Base-by-base conservation (phyloP, 2,113 vertebrate species). In the Labeo rohita region DNA sequence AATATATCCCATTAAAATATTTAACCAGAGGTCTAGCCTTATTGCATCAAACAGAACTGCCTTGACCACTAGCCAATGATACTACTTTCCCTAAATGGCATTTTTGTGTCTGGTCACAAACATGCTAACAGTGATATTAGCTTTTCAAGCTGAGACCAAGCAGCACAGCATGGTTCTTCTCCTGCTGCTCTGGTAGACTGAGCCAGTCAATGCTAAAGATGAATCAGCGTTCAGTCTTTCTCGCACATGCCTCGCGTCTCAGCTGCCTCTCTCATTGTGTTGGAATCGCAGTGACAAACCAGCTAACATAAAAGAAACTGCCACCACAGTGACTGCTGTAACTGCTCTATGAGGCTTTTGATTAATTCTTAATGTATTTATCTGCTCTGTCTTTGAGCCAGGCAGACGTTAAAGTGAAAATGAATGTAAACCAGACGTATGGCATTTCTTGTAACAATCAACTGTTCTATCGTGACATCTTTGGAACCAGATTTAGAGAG, bases 181-280 rank as follows among this genome's bases (percentile, higher is more conserved):
- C 80, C n/a, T 52, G n/a, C 63, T 82, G 80, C 78, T 56, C n/a
- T 49, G 79, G 4, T 80, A 80, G 79, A 49, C 79, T 66, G 59
- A 81, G 28, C 16, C 61, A 68, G 61, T 79, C 47, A 79, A 85
- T 52, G 63, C 47, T 70, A 70, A 83, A 70, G 47, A 83, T 70
- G 65, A 70, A 68, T 70, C 80, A 52, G 28, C 9, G 7, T 52
- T 70, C 65, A 70, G 65, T 36, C 45, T 70, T 54, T 70, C 65
- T 70, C 80, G 52, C 47, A 52, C 63, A 70, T 11, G 28, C 45
- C 47, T 82, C 63, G 50, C 4, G 0, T 68, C 63, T 78, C 63
- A 54, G 47, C 80, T 70, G 80, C 47, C 63, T 83, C 47, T 83
- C 47, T 36, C 18, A n/a, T 83, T 83, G 47, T 68, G 80, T 82